Conservation (phyloP, 2,113 vertebrate genomes). For the Cacatua alba region DNA sequence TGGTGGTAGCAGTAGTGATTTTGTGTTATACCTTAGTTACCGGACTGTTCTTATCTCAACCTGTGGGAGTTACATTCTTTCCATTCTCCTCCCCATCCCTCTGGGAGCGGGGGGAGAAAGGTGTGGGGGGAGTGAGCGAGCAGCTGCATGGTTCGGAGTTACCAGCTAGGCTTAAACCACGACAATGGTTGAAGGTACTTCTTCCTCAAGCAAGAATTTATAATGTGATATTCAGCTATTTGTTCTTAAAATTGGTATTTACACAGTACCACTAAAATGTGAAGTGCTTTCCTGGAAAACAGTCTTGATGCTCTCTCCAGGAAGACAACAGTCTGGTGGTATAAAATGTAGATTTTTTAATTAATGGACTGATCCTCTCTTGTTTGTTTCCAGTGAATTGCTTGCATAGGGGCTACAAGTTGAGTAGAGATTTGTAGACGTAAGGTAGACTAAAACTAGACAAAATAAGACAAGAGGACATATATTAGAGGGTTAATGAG, state of each 20-base stretch:
- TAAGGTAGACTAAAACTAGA: neutral
- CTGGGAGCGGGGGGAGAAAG: too few species aligned
- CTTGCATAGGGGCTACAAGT: neutral
- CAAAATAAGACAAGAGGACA: neutral
- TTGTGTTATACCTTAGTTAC: too few species aligned
- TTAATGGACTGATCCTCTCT: neutral
- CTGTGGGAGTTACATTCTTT: too few species aligned
- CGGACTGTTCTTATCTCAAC: too few species aligned
- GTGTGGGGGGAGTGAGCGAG: too few species aligned
- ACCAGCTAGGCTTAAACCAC: too few species aligned
- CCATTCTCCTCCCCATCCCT: too few species aligned
- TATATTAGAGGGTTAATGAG: conserved; percentile 4
- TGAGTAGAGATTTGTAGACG: neutral
- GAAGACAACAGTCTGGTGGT: neutral
- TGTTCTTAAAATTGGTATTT: neutral
- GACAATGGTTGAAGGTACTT: neutral
- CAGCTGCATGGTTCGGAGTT: too few species aligned
- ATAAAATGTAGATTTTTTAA: neutral
- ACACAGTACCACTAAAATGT: neutral
- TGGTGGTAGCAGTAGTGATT: too few species aligned
- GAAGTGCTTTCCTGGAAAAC: neutral
- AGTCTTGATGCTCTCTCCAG: neutral
- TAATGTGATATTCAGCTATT: neutral
- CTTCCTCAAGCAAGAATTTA: neutral
- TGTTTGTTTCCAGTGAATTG: neutral